Evolutionary conservation across 2,888 invertebrate genomes (phyloP), one percentile per base, ranked within the genome.

Genomic region (Boloria euphrosyne): DNA sequence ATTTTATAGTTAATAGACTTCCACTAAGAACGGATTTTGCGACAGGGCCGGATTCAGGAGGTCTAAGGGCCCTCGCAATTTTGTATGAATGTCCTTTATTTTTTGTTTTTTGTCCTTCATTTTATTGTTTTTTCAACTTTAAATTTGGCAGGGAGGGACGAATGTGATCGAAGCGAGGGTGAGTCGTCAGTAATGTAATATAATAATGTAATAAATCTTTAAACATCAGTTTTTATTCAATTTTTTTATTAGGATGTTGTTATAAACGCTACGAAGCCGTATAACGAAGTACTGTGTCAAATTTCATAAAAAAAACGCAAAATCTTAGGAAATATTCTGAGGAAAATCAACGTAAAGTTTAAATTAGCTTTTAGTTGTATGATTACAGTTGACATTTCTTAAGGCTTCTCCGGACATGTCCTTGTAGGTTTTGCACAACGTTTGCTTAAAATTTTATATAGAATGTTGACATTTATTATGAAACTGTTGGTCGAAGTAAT

Each of bases 321-420:
- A 53, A 58, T 58, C 49, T 53, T 62, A 44, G 47, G n/a, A 66
- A 62, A 58, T 62, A 62, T 43, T 55, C 38, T 17, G 13, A 52
- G 51, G 38, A 27, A 62, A 62, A 44, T 62, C 31, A 31, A 38
- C 16, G 51, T 27, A 46, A 62, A 66, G 46, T 52, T 57, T 53
- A 47, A 47, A 62, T 58, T 58, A 53, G 58, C 31, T 62, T 52
- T 52, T 46, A 66, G 43, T 22, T 47, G 57, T 46, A 53, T 52
- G 31, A 27, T 18, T 53, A 55, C 61, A 49, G 55, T 43, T 44
- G 43, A 55, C 61, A 66, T 31, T 31, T 54, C 38, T 55, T 66
- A 16, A 6, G 55, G 54, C 27, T 66, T 66, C 55, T 3, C 10
- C 27, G 27, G 66, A 66, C 44, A 50, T 27, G 13, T 60, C 22